Base-by-base conservation (phyloP, 1,140 invertebrate genomes). In the Steinernema feltiae region DNA sequence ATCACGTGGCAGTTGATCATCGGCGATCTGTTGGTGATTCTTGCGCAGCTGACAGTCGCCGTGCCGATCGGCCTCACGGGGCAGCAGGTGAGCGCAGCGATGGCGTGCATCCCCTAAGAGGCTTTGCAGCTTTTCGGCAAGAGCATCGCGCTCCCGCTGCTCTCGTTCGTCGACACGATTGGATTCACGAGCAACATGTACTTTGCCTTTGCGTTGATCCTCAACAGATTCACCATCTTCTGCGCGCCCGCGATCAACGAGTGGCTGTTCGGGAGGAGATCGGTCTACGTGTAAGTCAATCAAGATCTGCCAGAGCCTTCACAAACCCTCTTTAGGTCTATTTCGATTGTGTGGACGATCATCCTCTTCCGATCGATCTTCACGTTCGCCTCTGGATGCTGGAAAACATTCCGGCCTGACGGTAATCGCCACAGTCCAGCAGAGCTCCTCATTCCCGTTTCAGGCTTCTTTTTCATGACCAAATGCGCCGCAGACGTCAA, bases 221-320 rank as follows among this genome's bases (percentile, higher is more conserved):
- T 63, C 15, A 63, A 63, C 53, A 63, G 53, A 63, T 63, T 63
- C 24, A 63, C 53, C 7, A 63, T 63, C 7, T 63, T 63, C 53
- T 63, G 53, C 24, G 3, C 24, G 24, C 53, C 53, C 3, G 24
- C 2, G 24, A 63, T 63, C 53, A 63, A 63, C 24, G 53, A 63
- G 15, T 27, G 7, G 12, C 12, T 63, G 7, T 63, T 63, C 24
- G 53, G 53, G 3, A 63, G 24, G 24, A 3, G 7, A 3, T 63
- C 53, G 24, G 3, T 63, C 24, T 63, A 63, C 24, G 53, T 63
- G 53, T 63, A 63, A 63, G 53, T 63, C n/a, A n/a, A n/a, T n/a
- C n/a, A n/a, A n/a, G n/a, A n/a, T n/a, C n/a, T n/a, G n/a, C n/a
- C n/a, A n/a, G n/a, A n/a, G n/a, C 35, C 35, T 41, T 41, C 24